Percentiles rank a stretch among this genome's conserved stretches.
Conservation (phyloP, 1,140 invertebrate genomes). For the Eupristina koningsbergeri region DNA sequence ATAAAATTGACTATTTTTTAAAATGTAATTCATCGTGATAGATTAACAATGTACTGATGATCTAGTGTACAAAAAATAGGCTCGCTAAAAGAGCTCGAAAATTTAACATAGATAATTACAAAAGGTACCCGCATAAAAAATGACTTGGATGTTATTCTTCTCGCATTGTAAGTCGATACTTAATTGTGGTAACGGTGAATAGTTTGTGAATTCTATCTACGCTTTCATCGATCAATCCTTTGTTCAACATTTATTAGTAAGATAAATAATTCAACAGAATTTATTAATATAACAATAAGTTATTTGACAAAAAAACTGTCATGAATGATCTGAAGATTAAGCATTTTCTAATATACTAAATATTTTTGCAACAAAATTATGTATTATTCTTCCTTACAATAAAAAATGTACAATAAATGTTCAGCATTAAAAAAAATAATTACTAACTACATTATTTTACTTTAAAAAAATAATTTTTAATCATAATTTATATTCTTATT, state of each 20-base stretch:
- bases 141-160: constrained; percentile 15
- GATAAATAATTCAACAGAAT: constrained; percentile 17
- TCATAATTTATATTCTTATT: too few relatives aligned
- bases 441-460: too few relatives aligned
- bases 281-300: not conserved
- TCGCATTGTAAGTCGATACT: constrained; percentile 30
- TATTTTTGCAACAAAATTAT: too few relatives aligned
- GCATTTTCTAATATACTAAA: too few relatives aligned
- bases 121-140: constrained; percentile 46
- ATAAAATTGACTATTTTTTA: not conserved
- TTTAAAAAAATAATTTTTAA: too few relatives aligned
- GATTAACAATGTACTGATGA: not conserved
- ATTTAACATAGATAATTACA: not conserved
- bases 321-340: too few relatives aligned
- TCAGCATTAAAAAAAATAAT: too few relatives aligned
- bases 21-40: not conserved
- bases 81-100: not conserved
- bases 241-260: not conserved
- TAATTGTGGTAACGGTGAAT: constrained; percentile 44
- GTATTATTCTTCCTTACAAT: too few relatives aligned
- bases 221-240: not conserved
- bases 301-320: not conserved
- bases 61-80: not conserved
- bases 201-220: constrained; percentile 15
- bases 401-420: too few relatives aligned